Evolutionary conservation across 2,797 vertebrate genomes (phyloP).

Genomic region (Nyctalus aviator): DNA sequence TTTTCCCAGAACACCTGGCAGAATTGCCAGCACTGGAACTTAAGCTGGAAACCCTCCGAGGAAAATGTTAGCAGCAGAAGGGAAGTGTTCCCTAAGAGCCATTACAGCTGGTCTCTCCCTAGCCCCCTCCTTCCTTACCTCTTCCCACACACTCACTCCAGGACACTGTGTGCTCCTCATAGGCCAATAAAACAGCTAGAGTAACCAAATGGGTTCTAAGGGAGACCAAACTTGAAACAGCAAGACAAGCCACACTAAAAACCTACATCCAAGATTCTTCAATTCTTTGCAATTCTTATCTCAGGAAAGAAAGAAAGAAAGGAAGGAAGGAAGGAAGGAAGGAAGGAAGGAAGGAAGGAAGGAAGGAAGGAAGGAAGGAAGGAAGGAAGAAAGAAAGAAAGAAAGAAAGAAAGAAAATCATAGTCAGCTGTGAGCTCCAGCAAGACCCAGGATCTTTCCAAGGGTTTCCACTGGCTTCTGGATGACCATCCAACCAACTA

Average conservation of each 20-base stretch:
- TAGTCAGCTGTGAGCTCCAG: not conserved
- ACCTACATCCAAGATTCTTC: not conserved
- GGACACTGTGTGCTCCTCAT: not conserved
- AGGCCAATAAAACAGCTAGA: not conserved
- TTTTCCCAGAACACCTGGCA: not conserved
- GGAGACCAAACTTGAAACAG: not conserved
- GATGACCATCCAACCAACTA: not conserved
- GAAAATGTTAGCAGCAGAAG: conserved; percentile 11
- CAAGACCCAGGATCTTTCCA: conserved; percentile 43
- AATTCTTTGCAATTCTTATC: conserved; percentile 3
- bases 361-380: not conserved
- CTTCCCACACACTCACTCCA: not conserved
- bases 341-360: too few relatives aligned
- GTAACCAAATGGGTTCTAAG: not conserved
- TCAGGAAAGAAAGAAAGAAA: not conserved
- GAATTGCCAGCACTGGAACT: not conserved
- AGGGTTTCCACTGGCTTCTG: not conserved
- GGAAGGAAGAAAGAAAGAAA: not conserved
- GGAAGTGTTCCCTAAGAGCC: not conserved
- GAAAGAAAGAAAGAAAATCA: not conserved
- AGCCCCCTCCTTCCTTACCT: not conserved
- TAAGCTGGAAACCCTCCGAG: conserved; percentile 6
- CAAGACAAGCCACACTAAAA: conserved; percentile 24
- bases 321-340: not conserved
- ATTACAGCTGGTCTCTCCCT: not conserved